Evolutionary conservation across 2,113 vertebrate genomes (phyloP).

Genomic region (Oryzias woworae): DNA sequence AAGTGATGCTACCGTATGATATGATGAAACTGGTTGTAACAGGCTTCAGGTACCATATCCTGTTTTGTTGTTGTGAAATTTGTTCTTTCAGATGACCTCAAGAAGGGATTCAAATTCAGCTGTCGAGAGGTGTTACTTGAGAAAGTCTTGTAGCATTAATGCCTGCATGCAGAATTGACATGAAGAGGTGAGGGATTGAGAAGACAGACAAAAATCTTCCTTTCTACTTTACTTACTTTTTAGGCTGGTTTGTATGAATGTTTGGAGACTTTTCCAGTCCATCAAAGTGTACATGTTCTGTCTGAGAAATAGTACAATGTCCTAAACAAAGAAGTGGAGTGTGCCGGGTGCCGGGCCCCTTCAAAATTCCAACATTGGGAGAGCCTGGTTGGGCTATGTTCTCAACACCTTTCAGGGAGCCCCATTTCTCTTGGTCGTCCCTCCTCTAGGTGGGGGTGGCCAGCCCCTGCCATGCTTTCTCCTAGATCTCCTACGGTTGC

Average conservation of each 20-base stretch:
- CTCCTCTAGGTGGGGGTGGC: too few relatives aligned
- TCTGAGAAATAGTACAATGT: too few relatives aligned
- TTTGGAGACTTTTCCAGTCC: constrained; percentile 40
- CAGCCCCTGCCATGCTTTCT: too few relatives aligned
- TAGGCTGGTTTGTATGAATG: constrained; percentile 58
- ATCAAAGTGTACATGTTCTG: constrained; percentile 37
- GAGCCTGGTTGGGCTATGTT: too few relatives aligned
- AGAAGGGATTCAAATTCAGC: constrained; percentile 55
- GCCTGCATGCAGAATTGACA: constrained; percentile 75
- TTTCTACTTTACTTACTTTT: constrained; percentile 78
- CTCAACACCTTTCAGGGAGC: too few relatives aligned
- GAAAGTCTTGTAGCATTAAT: constrained; percentile 48
- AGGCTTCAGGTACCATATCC: constrained; percentile 48
- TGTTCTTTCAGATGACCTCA: constrained; percentile 18
- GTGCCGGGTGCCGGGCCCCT: too few relatives aligned
- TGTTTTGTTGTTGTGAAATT: constrained; percentile 35
- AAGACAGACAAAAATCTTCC: constrained; percentile 76
- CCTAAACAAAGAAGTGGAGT: too few relatives aligned
- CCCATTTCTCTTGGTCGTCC: too few relatives aligned
- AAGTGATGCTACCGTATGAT: constrained; percentile 43
- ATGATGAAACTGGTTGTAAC: constrained; percentile 68
- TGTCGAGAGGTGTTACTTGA: constrained; percentile 53
- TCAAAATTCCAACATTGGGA: too few relatives aligned
- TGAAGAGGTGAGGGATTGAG: constrained; percentile 61
- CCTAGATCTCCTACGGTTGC: too few relatives aligned